Evolutionary conservation across 2,113 vertebrate species (phyloP).

Genomic region (Tympanuchus pallidicinctus): DNA sequence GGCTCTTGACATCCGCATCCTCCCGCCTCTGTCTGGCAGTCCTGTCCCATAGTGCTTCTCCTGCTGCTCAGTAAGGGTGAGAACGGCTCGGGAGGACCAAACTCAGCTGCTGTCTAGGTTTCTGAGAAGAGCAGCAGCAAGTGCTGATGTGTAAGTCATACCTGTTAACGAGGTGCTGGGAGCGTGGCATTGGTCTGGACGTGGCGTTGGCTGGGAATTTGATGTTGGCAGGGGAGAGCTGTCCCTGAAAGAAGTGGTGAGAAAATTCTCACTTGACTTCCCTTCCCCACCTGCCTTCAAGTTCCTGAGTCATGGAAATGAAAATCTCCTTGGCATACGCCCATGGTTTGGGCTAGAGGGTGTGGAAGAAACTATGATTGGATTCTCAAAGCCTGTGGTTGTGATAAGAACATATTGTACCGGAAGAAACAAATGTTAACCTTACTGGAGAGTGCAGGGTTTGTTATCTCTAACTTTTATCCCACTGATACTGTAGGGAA

Average conservation of each 20-base stretch:
- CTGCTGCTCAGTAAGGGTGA: background rate
- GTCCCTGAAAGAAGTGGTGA: conserved; percentile 38
- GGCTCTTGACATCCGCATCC: background rate
- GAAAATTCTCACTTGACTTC: conserved; percentile 65
- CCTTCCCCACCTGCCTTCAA: conserved; percentile 62
- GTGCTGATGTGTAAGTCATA: background rate
- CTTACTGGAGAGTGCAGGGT: conserved; percentile 70
- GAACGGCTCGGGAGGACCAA: background rate
- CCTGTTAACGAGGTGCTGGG: conserved; percentile 22
- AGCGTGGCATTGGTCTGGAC: background rate
- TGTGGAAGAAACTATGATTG: conserved; percentile 68
- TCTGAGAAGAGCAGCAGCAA: background rate
- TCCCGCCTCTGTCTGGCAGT: background rate
- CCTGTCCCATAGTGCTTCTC: background rate
- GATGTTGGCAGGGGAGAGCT: conserved; percentile 39
- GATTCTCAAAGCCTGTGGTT: conserved; percentile 69
- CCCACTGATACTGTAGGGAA: conserved; percentile 59
- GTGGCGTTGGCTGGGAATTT: background rate
- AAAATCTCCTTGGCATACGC: conserved; percentile 69
- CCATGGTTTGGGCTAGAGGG: conserved; percentile 62
- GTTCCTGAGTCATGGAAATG: conserved; percentile 73
- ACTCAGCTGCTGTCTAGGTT: conserved; percentile 2
- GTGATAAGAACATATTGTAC: conserved; percentile 67
- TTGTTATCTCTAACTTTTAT: conserved; percentile 70
- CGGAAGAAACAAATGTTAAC: conserved; percentile 74